Evolutionary conservation across 92 coral and sea anemone genomes (phyloP).

Genomic region (Porites rus): DNA sequence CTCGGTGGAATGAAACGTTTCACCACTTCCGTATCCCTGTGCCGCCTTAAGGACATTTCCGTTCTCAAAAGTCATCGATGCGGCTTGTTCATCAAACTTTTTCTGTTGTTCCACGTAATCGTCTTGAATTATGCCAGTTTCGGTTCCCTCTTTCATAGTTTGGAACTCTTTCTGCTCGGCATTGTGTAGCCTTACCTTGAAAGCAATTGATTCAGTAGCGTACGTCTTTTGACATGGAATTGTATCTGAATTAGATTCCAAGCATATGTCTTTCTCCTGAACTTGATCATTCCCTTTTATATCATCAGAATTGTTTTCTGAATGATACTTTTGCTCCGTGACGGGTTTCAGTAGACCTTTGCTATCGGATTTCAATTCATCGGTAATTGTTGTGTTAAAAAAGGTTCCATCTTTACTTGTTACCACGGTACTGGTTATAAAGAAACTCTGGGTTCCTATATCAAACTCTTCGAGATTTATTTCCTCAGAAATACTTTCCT

Average conservation of each 20-base stretch:
- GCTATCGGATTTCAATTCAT: neutral
- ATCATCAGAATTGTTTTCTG: too few relatives aligned
- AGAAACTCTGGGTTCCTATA: neutral
- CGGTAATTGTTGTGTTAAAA: too few relatives aligned
- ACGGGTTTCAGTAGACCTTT: neutral
- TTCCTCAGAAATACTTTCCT: neutral
- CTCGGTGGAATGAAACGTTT: neutral
- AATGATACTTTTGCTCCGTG: too few relatives aligned
- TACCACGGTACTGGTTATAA: neutral
- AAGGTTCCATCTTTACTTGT: neutral
- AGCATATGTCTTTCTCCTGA: too few relatives aligned
- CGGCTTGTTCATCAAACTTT: too few relatives aligned
- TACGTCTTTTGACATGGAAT: neutral
- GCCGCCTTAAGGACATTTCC: neutral
- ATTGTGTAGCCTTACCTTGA: neutral
- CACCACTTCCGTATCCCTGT: neutral
- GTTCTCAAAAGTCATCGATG: too few relatives aligned
- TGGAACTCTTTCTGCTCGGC: neutral
- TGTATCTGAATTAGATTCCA: neutral
- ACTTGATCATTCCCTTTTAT: neutral
- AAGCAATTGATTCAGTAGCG: neutral
- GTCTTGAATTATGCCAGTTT: too few relatives aligned
- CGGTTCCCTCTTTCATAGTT: neutral
- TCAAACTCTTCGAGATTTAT: neutral
- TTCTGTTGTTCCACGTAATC: neutral